Base-by-base conservation (phyloP, 2,797 vertebrate species). In the Dendrocincla tyrannina region DNA sequence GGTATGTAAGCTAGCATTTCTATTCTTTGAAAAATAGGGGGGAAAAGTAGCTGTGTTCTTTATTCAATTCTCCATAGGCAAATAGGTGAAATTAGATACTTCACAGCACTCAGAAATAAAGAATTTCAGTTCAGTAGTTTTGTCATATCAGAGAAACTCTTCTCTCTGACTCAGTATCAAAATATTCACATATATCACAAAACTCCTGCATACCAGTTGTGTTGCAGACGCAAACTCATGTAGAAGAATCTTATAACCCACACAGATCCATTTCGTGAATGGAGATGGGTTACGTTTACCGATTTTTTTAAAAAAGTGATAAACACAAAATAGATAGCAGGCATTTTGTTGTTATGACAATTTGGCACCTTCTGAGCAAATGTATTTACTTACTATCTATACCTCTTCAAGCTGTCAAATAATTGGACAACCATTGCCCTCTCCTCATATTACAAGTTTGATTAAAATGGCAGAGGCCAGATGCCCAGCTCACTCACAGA, bases 391-490 rank as follows among this genome's bases (percentile, higher is more conserved):
- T 93, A 93, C 91, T 93, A 92, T 94, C 88, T 93, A 91, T 93
- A 92, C 76, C 58, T 95, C 92, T 96, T 97, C 85, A 91, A 95
- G 85, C 74, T 97, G 93, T 97, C 95, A 94, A 95, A 82, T 88
- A 95, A 95, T 96, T 93, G 95, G 95, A 93, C 86, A 89, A 92
- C 89, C 76, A 76, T 78, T 96, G 94, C 94, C 94, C 95, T 97
- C 97, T 96, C 95, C 96, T 97, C 96, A 93, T 97, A 97, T 97
- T 96, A 96, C 95, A 97, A 97, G 96, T 93, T 66, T 98, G 96
- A 98, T 98, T 98, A 97, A 97, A 98, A 96, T 97, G 97, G 97
- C 98, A 98, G 97, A 98, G 98, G 98, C 98, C 98, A 98, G 98
- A 98, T 98, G 98, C 97, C 98, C 95, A 88, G 96, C 97, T 98